These are phyloP conservation scores for Lacerta viridis DNA, from an alignment of 2,797 vertebrate species.

Conservation along the genomic window DNA sequence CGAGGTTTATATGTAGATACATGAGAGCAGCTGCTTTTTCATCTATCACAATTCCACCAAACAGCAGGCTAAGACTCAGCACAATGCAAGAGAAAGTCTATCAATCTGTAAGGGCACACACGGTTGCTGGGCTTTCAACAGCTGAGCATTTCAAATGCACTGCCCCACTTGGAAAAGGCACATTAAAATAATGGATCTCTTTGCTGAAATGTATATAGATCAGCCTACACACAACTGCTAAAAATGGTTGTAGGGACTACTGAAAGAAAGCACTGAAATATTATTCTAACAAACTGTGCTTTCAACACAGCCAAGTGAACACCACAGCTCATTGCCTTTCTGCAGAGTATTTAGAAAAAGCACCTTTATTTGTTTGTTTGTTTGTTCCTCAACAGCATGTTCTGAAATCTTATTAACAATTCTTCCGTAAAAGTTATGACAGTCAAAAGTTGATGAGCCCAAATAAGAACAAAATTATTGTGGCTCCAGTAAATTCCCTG, in stretches of 20 bases:
- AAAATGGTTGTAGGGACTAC: background rate
- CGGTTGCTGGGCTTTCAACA: constrained; percentile 1
- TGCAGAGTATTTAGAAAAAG: background rate
- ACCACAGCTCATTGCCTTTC: background rate
- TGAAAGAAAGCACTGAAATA: background rate
- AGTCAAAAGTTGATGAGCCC: background rate
- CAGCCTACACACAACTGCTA: background rate
- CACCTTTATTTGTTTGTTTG: too few species aligned
- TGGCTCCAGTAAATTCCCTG: background rate
- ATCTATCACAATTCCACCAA: constrained; percentile 31
- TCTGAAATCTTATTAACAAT: background rate
- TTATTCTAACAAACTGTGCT: background rate
- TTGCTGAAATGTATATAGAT: constrained; percentile 13
- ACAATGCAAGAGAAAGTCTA: constrained; percentile 18
- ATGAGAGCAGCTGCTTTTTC: constrained; percentile 78
- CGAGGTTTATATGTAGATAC: constrained; percentile 81
- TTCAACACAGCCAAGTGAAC: background rate
- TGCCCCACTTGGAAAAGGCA: background rate
- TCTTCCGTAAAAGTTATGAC: background rate
- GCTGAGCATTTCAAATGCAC: constrained; percentile 18
- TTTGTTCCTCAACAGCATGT: background rate
- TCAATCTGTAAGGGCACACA: constrained; percentile 59
- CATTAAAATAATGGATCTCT: background rate
- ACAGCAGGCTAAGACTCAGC: constrained; percentile 50
- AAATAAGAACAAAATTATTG: background rate